Conservation (phyloP, 2,888 invertebrate species). For the Diaperis boleti region DNA sequence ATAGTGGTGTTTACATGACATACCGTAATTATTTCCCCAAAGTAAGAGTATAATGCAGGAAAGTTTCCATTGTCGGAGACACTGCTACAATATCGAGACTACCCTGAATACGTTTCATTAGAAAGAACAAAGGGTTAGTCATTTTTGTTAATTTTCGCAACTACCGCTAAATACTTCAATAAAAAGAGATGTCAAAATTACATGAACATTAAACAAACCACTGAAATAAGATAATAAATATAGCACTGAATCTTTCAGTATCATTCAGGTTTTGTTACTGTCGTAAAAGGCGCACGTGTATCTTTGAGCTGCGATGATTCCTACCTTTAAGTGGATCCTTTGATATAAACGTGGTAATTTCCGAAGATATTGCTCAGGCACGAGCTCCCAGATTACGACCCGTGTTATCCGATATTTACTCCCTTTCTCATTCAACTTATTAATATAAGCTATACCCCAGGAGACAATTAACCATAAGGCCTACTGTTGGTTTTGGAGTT, state of each 20-base stretch:
- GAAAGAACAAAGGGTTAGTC: no score
- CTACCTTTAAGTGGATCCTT: conserved; percentile 15
- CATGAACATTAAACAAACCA: conserved; percentile 3
- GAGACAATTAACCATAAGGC: conserved; percentile 24
- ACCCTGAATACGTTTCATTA: conserved; percentile 33
- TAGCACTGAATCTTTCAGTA: conserved; percentile 17
- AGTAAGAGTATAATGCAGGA: conserved; percentile 27
- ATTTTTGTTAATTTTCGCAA: conserved; percentile 22
- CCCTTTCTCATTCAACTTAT: conserved; percentile 21
- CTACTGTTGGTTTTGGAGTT: conserved; percentile 28
- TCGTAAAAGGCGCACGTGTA: conserved; percentile 19
- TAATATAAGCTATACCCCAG: conserved; percentile 20
- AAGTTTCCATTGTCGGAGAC: conserved; percentile 35
- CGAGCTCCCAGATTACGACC: conserved; percentile 3
- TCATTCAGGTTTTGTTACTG: conserved; percentile 3
- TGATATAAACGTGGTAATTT: conserved; percentile 11
- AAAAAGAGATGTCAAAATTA: conserved; percentile 15
- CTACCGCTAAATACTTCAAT: conserved; percentile 4
- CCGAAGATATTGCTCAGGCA: conserved; percentile 10
- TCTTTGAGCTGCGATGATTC: conserved; percentile 12
- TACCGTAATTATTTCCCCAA: conserved; percentile 31
- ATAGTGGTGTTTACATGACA: conserved; percentile 17
- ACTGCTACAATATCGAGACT: conserved; percentile 18
- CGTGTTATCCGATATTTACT: conserved; percentile 25
- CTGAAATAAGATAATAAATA: conserved; percentile 11